Conservation (phyloP, 92 coral and sea anemone genomes). For the Blastomussa wellsi region DNA sequence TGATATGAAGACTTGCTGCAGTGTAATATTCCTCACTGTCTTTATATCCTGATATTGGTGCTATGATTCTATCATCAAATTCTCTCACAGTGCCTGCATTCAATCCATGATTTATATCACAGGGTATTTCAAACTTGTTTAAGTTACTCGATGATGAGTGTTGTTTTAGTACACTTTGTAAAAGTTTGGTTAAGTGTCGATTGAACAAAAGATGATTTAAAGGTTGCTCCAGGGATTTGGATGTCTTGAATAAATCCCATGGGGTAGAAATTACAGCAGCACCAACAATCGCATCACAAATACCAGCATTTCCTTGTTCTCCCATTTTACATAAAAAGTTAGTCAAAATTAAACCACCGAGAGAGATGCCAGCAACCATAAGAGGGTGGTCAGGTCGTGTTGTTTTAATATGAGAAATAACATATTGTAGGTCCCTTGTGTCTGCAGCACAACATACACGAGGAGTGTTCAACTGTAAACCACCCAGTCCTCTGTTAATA, state of each 20-base stretch:
- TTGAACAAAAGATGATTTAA: conserved; percentile 75
- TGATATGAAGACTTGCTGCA: conserved; percentile 78
- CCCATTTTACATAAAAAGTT: conserved; percentile 74
- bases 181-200: conserved; percentile 76
- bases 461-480: conserved; percentile 65
- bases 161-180: conserved; percentile 50
- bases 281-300: conserved; percentile 55
- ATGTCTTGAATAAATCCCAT: conserved; percentile 77
- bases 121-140: conserved; percentile 20
- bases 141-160: conserved; percentile 4
- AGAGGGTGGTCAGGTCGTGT: conserved; percentile 63
- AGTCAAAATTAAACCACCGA: conserved; percentile 85
- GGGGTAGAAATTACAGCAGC: conserved; percentile 86
- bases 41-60: conserved; percentile 91
- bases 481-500: conserved; percentile 83
- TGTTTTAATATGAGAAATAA: conserved; percentile 61
- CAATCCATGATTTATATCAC: conserved; percentile 55
- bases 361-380: conserved; percentile 76
- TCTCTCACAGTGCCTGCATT: conserved; percentile 72
- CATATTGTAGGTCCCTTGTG: conserved; percentile 81
- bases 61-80: conserved; percentile 77
- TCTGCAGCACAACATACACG: conserved; percentile 89
- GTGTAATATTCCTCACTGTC: conserved; percentile 78
- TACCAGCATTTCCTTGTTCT: conserved; percentile 23
- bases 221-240: conserved; percentile 77